Percentiles rank a stretch among this genome's conserved stretches.
These are phyloP conservation scores for Pelobates fuscus DNA, from an alignment of 2,113 vertebrate species.

Conservation along the genomic window DNA sequence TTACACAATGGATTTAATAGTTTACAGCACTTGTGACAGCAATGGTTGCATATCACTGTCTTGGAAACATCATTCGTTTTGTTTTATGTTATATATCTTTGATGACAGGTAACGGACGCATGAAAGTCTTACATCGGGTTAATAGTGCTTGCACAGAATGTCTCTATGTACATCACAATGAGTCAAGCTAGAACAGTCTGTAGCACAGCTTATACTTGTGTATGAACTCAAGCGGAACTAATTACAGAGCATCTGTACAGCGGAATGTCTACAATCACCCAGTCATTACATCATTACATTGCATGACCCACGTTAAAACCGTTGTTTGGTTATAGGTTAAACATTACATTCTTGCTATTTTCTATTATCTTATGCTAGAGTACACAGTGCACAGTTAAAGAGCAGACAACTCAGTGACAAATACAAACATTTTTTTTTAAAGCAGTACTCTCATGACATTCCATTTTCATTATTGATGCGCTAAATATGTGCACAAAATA, in stretches of 20 bases:
- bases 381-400: neutral
- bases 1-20: too few species aligned
- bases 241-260: conserved; percentile 35
- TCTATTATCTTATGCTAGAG: neutral
- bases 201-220: neutral
- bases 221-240: conserved; percentile 14
- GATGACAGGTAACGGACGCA: neutral
- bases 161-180: neutral
- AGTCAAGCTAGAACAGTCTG: neutral
- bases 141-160: conserved; percentile 2
- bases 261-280: neutral
- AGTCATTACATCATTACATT: neutral
- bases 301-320: neutral
- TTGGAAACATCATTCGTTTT: neutral
- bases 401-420: too few species aligned
- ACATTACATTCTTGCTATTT: neutral
- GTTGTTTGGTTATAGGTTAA: neutral
- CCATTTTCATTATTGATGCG: too few species aligned
- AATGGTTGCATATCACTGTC: too few species aligned
- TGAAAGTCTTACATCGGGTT: too few species aligned
- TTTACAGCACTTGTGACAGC: too few species aligned
- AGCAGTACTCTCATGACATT: too few species aligned
- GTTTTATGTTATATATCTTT: neutral
- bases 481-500: too few species aligned
- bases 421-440: too few species aligned